phyloP scores from a whole-genome alignment of 2,113 vertebrate species.

The Cryptotis parvus region DNA sequence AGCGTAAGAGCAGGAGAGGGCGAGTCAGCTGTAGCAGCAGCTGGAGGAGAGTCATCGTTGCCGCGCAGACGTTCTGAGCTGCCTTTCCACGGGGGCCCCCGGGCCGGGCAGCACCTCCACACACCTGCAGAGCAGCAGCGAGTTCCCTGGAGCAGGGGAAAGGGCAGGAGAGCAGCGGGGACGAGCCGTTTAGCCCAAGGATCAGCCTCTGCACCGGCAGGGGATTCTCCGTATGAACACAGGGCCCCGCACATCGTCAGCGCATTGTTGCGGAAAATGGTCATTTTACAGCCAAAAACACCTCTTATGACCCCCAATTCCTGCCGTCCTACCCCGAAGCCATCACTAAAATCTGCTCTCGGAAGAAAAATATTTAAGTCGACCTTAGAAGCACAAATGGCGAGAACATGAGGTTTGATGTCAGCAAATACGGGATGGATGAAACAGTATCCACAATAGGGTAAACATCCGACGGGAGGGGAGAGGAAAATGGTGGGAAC shows the following conservation, averaged over 20 bases:
- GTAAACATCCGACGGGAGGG: not conserved
- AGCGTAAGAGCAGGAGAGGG: too few species aligned
- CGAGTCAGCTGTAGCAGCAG: too few species aligned
- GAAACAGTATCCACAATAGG: conserved; percentile 41
- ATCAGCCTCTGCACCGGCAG: too few species aligned
- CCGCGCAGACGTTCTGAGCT: too few species aligned
- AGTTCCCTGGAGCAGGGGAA: too few species aligned
- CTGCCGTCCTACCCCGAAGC: not conserved
- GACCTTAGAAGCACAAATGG: not conserved
- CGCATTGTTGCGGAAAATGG: not conserved
- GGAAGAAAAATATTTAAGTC: conserved; percentile 17
- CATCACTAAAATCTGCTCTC: not conserved
- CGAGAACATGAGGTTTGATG: conserved; percentile 10
- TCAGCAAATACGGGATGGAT: conserved; percentile 15
- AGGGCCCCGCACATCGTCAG: not conserved
- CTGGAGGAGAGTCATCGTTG: too few species aligned
- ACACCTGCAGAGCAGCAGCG: too few species aligned
- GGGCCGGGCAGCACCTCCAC: too few species aligned
- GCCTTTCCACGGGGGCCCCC: too few species aligned
- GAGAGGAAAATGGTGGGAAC: not conserved
- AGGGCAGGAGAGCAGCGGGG: too few species aligned
- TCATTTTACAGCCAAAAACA: conserved; percentile 12
- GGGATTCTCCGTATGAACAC: too few species aligned
- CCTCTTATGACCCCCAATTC: not conserved
- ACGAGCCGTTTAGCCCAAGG: too few species aligned